Conservation (phyloP, 2,113 vertebrate species). For the Azemiops feae region DNA sequence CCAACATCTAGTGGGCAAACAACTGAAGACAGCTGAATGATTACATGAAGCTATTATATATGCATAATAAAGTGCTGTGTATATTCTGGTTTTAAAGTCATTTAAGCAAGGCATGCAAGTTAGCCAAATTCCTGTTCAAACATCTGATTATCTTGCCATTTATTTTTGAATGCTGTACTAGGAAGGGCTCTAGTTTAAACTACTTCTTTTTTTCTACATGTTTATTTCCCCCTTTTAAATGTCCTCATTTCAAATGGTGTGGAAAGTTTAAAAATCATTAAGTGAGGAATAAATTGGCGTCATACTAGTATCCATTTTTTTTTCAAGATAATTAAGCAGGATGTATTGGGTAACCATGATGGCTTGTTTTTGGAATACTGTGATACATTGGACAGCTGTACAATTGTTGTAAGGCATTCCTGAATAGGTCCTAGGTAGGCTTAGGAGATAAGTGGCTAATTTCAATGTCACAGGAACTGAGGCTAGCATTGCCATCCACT, state of each 20-base stretch:
- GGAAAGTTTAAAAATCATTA: constrained; percentile 31
- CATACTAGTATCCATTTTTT: constrained; percentile 9
- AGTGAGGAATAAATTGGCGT: constrained; percentile 18
- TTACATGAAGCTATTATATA: neutral
- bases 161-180: constrained; percentile 40
- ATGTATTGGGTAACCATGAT: neutral
- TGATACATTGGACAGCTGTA: neutral
- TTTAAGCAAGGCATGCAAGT: constrained; percentile 52
- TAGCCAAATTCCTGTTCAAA: constrained; percentile 63
- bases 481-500: neutral
- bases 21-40: neutral
- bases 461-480: neutral
- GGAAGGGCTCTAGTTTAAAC: constrained; percentile 59
- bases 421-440: neutral
- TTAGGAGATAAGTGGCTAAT: neutral
- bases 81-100: constrained; percentile 52
- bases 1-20: neutral
- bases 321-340: constrained; percentile 6
- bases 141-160: constrained; percentile 61
- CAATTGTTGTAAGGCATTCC: neutral
- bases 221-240: constrained; percentile 23
- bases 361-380: neutral
- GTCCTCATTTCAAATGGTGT: neutral
- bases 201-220: constrained; percentile 17
- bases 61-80: constrained; percentile 4